Percentiles rank a stretch among this genome's conserved stretches.
Conservation (phyloP, 2,888 invertebrate genomes). For the Cremastinae sp. region DNA sequence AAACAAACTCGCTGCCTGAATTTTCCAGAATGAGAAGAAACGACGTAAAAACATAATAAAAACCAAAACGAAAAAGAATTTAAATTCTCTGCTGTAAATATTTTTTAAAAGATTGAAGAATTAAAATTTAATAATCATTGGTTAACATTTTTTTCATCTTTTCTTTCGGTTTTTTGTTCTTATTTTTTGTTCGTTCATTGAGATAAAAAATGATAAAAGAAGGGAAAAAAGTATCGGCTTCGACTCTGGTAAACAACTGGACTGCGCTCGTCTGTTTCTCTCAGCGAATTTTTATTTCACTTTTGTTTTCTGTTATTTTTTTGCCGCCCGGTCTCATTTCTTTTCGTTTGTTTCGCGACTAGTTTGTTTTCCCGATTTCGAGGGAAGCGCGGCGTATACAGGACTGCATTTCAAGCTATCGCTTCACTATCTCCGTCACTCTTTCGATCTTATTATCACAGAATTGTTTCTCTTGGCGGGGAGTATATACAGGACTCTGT, state of each 20-base stretch:
- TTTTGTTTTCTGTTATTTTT: conserved; percentile 10
- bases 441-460: conserved; percentile 69
- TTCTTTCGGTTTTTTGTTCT: neutral
- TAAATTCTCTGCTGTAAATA: too few species aligned
- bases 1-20: too few species aligned
- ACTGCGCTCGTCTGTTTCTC: neutral
- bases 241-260: neutral
- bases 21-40: too few species aligned
- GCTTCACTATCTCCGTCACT: conserved; percentile 45
- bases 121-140: too few species aligned
- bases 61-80: too few species aligned
- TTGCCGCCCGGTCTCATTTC: too few species aligned
- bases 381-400: too few species aligned
- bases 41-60: too few species aligned
- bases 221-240: neutral
- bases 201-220: neutral
- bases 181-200: neutral
- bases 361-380: too few species aligned
- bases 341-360: too few species aligned
- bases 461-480: conserved; percentile 68
- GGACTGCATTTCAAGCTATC: conserved; percentile 20
- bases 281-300: neutral
- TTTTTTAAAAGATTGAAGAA: too few species aligned
- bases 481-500: conserved; percentile 43
- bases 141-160: too few species aligned